Percentiles rank a stretch among this genome's conserved stretches.
These are phyloP conservation scores for Acanthosepion esculentum DNA, from an alignment of 2,888 invertebrate species.

Conservation along the genomic window DNA sequence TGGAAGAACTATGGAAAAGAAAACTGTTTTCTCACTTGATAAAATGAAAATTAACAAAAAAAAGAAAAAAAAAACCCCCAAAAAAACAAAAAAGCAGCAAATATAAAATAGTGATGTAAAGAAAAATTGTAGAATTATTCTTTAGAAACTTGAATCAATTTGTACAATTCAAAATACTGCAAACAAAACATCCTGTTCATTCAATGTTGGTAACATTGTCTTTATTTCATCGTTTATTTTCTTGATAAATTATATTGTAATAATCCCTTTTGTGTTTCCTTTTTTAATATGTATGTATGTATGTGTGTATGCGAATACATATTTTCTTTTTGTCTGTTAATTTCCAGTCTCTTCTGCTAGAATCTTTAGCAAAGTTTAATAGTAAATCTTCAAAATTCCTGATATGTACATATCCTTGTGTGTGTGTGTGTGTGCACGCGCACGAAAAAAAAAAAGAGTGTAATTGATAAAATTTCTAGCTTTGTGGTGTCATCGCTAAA, in stretches of 20 bases:
- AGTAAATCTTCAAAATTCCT: no score
- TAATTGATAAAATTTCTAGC: background rate
- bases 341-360: background rate
- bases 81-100: background rate
- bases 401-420: background rate
- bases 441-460: background rate
- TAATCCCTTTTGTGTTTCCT: slow-evolving; percentile 4
- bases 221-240: slow-evolving; percentile 43
- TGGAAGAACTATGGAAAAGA: background rate
- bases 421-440: background rate
- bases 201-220: slow-evolving; percentile 45
- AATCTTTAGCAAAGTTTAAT: background rate
- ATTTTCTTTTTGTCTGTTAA: background rate
- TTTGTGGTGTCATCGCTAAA: background rate
- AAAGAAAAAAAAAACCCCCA: background rate
- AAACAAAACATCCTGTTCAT: slow-evolving; percentile 25
- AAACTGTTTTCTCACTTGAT: background rate
- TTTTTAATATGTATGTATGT: background rate
- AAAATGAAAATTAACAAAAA: background rate
- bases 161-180: background rate
- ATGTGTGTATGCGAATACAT: background rate
- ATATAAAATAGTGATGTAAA: background rate
- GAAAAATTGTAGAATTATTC: slow-evolving; percentile 47
- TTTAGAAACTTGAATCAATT: slow-evolving; percentile 41
- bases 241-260: slow-evolving; percentile 47